These are phyloP conservation scores for Troilus luridus DNA, from an alignment of 2,888 invertebrate genomes.

Conservation along the genomic window DNA sequence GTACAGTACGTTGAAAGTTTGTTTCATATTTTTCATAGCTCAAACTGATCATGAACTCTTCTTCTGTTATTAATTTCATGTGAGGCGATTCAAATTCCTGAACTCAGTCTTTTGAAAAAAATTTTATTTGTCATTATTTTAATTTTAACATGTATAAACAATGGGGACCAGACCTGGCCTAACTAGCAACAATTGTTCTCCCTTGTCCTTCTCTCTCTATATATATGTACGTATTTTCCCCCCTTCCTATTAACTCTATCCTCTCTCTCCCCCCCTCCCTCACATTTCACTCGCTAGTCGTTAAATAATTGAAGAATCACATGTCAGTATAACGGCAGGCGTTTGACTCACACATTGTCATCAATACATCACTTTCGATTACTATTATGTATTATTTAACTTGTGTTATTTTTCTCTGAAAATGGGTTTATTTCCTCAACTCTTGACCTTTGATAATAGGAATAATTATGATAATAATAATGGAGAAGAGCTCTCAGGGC, in stretches of 20 bases:
- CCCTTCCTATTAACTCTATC: background rate
- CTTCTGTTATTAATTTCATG: conserved; percentile 46
- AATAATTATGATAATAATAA: conserved; percentile 52
- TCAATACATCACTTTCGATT: conserved; percentile 51
- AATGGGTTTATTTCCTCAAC: conserved; percentile 6
- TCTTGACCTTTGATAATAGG: conserved; percentile 37
- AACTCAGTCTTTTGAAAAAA: conserved; percentile 51
- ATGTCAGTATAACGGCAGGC: conserved; percentile 44
- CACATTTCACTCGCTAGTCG: conserved; percentile 55
- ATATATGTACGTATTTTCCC: conserved; percentile 17
- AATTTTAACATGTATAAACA: conserved; percentile 54
- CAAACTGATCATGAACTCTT: conserved; percentile 56
- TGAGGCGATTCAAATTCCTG: conserved; percentile 1
- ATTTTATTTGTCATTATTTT: conserved; percentile 43
- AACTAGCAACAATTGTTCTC: conserved; percentile 62
- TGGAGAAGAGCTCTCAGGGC: conserved; percentile 59
- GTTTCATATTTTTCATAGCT: conserved; percentile 52
- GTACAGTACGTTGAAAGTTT: conserved; percentile 5
- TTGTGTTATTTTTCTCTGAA: conserved; percentile 12
- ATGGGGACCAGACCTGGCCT: conserved; percentile 65
- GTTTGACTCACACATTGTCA: conserved; percentile 54
- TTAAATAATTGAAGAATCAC: conserved; percentile 59
- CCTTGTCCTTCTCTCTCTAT: conserved; percentile 55
- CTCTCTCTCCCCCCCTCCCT: conserved; percentile 50
- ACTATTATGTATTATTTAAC: conserved; percentile 3